A percentile compares a stretch with the other conserved stretches of the same genome.
Evolutionary conservation across 1,140 invertebrate genomes (phyloP).

Genomic region (Euwallacea fornicatus): DNA sequence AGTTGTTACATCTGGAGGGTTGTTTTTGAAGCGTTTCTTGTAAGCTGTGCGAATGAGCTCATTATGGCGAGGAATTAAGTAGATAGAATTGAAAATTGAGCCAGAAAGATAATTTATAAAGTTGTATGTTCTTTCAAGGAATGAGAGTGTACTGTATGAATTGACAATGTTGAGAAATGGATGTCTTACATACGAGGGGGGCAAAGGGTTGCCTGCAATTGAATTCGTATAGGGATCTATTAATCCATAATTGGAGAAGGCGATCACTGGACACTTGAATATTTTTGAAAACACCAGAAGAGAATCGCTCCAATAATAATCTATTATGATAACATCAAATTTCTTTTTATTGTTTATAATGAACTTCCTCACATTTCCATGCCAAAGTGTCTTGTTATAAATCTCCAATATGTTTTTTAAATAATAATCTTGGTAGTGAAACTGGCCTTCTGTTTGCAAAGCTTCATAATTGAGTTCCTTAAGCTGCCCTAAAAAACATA

Average conservation of each 20-base stretch:
- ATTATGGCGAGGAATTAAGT: background rate
- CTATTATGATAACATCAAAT: background rate
- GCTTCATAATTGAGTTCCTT: background rate
- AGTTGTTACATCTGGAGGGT: background rate
- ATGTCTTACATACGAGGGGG: background rate
- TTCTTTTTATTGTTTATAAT: background rate
- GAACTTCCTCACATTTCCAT: background rate
- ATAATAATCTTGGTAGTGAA: background rate
- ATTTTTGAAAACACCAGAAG: background rate
- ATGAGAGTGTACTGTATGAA: background rate
- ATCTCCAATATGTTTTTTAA: background rate
- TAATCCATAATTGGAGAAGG: background rate
- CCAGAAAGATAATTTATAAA: background rate
- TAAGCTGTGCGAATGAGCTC: background rate
- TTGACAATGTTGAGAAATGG: background rate
- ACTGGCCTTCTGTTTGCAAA: background rate
- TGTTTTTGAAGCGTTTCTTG: background rate
- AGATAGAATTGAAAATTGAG: background rate
- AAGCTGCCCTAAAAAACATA: background rate
- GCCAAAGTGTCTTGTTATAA: slow-evolving; percentile 1
- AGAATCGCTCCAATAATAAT: background rate
- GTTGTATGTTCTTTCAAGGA: background rate
- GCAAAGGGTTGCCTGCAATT: background rate
- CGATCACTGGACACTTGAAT: background rate
- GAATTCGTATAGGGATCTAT: background rate